Percentiles rank a stretch among this genome's conserved stretches.
Evolutionary conservation across 92 coral and sea anemone genomes (phyloP).

Genomic region (Porites rus): DNA sequence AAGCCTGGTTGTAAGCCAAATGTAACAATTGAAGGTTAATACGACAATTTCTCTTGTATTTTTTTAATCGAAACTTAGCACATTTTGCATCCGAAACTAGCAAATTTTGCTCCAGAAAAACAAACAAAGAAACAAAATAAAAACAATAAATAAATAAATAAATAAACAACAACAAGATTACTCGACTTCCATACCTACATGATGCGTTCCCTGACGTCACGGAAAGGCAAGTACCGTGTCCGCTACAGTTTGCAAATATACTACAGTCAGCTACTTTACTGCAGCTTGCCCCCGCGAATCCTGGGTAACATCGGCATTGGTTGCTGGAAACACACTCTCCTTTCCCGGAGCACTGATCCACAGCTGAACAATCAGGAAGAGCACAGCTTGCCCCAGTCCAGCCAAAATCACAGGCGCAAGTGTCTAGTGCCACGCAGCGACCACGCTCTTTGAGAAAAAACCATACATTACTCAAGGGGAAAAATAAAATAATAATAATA

Average conservation of each 20-base stretch:
- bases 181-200: conserved; percentile 10
- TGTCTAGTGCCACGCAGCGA: conserved; percentile 45
- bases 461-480: background rate
- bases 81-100: too few species aligned
- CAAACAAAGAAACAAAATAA: too few species aligned
- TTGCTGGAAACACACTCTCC: conserved; percentile 72
- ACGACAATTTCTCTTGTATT: background rate
- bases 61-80: too few species aligned
- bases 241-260: conserved; percentile 56
- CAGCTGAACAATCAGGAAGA: conserved; percentile 45
- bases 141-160: too few species aligned
- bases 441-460: conserved; percentile 39
- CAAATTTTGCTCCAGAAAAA: too few species aligned
- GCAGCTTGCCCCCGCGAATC: conserved; percentile 54
- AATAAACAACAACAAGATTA: too few species aligned
- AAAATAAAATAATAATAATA: background rate
- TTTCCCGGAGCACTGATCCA: conserved; percentile 51
- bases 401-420: conserved; percentile 39
- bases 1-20: too few species aligned
- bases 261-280: conserved; percentile 48
- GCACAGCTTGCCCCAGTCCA: conserved; percentile 71
- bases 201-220: background rate
- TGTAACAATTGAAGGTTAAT: too few species aligned
- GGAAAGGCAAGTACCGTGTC: conserved; percentile 48
- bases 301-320: conserved; percentile 56